Percentiles rank a stretch among this genome's conserved stretches.
These are phyloP conservation scores for Clarias laeviceps DNA, from an alignment of 2,797 vertebrate genomes.

Conservation along the genomic window DNA sequence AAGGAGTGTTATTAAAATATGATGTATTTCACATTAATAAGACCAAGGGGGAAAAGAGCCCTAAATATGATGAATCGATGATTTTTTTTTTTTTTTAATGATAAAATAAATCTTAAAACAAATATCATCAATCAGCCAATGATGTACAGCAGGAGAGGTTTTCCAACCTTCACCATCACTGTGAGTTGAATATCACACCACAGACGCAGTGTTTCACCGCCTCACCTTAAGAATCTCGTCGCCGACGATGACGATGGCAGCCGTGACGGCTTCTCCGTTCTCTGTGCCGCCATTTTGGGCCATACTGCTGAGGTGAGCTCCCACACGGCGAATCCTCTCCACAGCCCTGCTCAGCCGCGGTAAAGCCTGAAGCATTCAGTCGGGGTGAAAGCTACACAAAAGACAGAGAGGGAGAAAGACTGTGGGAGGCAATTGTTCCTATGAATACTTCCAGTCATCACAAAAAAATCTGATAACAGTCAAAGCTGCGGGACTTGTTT, in stretches of 20 bases:
- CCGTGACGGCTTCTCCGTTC: conserved; percentile 73
- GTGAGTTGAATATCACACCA: not conserved
- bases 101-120: not conserved
- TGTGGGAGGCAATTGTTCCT: not conserved
- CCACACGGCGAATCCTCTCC: conserved; percentile 69
- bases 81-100: not conserved
- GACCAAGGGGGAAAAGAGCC: not conserved
- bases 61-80: not conserved
- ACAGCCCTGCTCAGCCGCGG: conserved; percentile 68
- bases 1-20: not conserved
- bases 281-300: conserved; percentile 57
- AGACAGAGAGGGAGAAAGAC: not conserved
- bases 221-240: conserved; percentile 96
- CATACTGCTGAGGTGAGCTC: conserved; percentile 74
- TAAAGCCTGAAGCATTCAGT: conserved; percentile 61
- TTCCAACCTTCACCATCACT: not conserved
- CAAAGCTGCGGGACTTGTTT: not conserved
- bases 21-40: not conserved
- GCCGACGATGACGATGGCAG: conserved; percentile 91
- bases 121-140: not conserved
- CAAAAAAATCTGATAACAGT: not conserved
- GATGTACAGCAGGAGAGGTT: not conserved
- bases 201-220: not conserved
- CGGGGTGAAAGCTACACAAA: conserved; percentile 18
- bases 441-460: not conserved